Evolutionary conservation across 2,888 invertebrate genomes (phyloP).

Genomic region (Meghimatium bilineatum): DNA sequence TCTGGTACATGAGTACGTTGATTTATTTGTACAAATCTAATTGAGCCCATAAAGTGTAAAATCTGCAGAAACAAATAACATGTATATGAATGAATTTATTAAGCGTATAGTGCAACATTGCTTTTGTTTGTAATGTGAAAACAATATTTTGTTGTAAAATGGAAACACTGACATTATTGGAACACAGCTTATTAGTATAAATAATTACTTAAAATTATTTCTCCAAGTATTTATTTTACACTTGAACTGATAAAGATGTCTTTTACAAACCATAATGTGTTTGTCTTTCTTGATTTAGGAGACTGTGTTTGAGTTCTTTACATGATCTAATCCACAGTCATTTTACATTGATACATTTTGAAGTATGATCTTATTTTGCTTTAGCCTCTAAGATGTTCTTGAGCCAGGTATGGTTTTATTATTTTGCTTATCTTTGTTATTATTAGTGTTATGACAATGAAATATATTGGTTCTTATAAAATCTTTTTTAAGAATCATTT

Average conservation of each 20-base stretch:
- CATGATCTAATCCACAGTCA: not conserved
- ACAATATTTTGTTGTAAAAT: not conserved
- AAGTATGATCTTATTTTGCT: not conserved
- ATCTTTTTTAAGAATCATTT: constrained; percentile 38
- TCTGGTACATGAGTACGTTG: not conserved
- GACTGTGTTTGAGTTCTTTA: not conserved
- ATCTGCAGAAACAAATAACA: not conserved
- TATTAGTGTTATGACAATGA: constrained; percentile 9
- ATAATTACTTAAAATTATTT: constrained; percentile 2
- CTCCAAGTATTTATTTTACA: not conserved
- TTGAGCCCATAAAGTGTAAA: not conserved
- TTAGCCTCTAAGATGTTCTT: not conserved
- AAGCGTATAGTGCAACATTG: not conserved
- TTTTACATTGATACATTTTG: not conserved
- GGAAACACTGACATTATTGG: constrained; percentile 29
- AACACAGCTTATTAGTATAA: constrained; percentile 15
- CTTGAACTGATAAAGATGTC: constrained; percentile 30
- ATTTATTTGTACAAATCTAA: not conserved
- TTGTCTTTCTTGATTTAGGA: constrained; percentile 29
- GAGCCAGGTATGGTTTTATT: not conserved
- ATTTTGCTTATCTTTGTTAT: not conserved
- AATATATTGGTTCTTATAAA: constrained; percentile 28
- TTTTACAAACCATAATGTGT: constrained; percentile 37
- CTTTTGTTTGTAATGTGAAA: not conserved
- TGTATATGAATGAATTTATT: not conserved